Percentiles rank a stretch among this genome's conserved stretches.
phyloP scores from a whole-genome alignment of 2,888 invertebrate species.

The Bursaphelenchus okinawaensis region DNA sequence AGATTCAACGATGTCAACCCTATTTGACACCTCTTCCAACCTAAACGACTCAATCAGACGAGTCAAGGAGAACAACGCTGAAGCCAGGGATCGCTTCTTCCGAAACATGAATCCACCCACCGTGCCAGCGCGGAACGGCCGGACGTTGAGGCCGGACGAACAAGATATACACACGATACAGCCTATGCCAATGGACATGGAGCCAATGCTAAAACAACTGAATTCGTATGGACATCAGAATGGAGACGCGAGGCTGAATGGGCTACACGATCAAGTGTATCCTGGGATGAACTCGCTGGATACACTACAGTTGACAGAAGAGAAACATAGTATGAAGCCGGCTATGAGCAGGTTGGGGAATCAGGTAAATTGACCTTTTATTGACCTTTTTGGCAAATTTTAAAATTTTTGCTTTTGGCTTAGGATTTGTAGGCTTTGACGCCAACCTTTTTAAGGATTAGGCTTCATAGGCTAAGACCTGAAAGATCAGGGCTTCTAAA shows the following conservation, averaged over 20 bases:
- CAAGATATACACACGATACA: constrained; percentile 8
- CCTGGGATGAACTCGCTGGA: background rate
- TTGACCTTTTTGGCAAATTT: too few relatives aligned
- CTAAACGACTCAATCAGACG: background rate
- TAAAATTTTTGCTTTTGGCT: too few relatives aligned
- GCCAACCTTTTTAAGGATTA: too few relatives aligned
- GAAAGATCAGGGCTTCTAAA: too few relatives aligned
- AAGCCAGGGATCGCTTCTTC: constrained; percentile 1
- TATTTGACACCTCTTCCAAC: constrained; percentile 39
- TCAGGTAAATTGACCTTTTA: background rate
- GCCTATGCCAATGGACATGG: background rate
- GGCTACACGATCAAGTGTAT: background rate
- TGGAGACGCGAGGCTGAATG: background rate
- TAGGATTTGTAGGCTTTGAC: too few relatives aligned
- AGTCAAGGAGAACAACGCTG: background rate
- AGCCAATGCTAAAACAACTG: constrained; percentile 3
- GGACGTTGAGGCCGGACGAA: constrained; percentile 9
- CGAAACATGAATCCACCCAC: background rate
- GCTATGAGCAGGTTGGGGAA: background rate
- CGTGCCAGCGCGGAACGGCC: background rate
- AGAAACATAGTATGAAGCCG: background rate
- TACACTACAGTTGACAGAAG: background rate
- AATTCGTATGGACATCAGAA: constrained; percentile 6
- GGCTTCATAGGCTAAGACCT: too few relatives aligned
- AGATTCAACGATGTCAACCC: constrained; percentile 52